Percentiles rank a stretch among this genome's conserved stretches.
Conservation (phyloP, 2,888 invertebrate genomes). For the Imbricaverruca yamaguchii region DNA sequence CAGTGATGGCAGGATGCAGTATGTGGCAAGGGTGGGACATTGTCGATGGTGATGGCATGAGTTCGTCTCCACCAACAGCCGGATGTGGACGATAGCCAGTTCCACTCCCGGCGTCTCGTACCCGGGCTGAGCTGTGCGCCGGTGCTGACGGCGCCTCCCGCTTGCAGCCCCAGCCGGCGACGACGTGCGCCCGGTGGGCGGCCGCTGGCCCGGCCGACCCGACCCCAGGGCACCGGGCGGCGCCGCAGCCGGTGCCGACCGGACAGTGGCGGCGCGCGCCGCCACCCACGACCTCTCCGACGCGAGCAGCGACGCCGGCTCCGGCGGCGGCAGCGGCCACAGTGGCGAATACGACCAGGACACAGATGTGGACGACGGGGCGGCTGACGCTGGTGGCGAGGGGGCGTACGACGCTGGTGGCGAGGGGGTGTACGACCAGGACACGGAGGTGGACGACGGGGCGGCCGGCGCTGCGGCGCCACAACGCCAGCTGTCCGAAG, state of each 20-base stretch:
- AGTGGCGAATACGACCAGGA: neutral
- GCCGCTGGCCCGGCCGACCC: too few species aligned
- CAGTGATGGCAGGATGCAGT: neutral
- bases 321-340: neutral
- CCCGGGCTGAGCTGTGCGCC: neutral
- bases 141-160: neutral
- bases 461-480: too few species aligned
- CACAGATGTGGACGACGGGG: neutral
- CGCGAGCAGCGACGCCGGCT: neutral
- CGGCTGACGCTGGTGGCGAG: neutral
- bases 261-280: neutral
- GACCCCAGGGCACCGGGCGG: neutral
- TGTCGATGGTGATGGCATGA: neutral
- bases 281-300: neutral
- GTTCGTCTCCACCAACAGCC: neutral
- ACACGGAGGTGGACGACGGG: neutral
- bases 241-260: neutral
- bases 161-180: neutral
- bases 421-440: neutral
- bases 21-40: neutral
- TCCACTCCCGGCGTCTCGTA: neutral
- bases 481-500: too few species aligned
- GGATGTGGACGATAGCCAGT: neutral
- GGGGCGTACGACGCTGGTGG: neutral
- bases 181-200: too few species aligned